These are phyloP conservation scores for Nymphalis urticae DNA, from an alignment of 2,888 invertebrate genomes.

Conservation along the genomic window DNA sequence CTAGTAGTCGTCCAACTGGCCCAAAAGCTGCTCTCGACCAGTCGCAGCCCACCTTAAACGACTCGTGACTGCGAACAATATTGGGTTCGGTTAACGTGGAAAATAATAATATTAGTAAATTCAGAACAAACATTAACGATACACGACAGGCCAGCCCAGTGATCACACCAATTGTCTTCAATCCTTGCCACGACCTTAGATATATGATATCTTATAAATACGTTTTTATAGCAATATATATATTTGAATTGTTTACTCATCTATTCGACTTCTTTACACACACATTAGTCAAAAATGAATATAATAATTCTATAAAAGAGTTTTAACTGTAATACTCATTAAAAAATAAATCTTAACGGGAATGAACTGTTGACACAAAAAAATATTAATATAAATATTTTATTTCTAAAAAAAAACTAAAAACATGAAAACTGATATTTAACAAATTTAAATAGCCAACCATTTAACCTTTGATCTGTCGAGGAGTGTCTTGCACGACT, in stretches of 20 bases:
- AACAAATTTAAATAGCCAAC: background rate
- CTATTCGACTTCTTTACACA: too few relatives aligned
- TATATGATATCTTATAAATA: too few relatives aligned
- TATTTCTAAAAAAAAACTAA: too few relatives aligned
- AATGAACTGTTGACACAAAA: background rate
- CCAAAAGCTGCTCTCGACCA: constrained; percentile 96
- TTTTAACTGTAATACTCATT: background rate
- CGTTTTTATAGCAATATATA: too few relatives aligned
- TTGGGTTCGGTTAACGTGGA: too few relatives aligned
- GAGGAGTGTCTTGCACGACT: constrained; percentile 10
- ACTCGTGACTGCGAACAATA: constrained; percentile 89
- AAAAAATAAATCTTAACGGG: background rate
- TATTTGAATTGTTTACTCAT: too few relatives aligned
- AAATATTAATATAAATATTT: background rate
- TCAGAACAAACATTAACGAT: too few relatives aligned
- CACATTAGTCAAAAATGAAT: too few relatives aligned
- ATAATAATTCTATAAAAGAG: background rate
- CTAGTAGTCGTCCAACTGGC: constrained; percentile 92
- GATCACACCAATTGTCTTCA: too few relatives aligned
- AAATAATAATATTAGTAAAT: background rate
- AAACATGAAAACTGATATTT: constrained; percentile 13
- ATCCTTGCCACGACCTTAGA: too few relatives aligned
- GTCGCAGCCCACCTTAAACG: constrained; percentile 97
- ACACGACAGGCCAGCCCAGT: too few relatives aligned
- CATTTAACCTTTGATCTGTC: constrained; percentile 14